Base-by-base conservation (phyloP, 2,888 invertebrate species). In the Drosophila testacea region DNA sequence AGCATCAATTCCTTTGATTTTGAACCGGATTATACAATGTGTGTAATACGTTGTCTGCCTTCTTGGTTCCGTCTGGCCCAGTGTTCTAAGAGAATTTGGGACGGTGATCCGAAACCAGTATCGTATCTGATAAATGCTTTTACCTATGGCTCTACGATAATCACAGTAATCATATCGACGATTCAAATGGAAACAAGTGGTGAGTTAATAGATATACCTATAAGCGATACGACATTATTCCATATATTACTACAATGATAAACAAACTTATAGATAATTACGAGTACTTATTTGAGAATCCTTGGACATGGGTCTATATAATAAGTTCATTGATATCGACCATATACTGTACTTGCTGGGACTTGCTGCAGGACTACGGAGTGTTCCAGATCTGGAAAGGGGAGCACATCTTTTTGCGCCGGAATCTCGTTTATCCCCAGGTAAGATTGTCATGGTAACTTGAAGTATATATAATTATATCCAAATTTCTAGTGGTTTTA, bases 61-160 rank as follows among this genome's bases (percentile, higher is more conserved):
- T 98, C 99, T 0, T 99, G 98, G 98, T 97, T 97, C 72, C 95
- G 99, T 6, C 98, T 99, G 93, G 97, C 98, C 64, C 99, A 99
- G 92, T 99, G 99, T 84, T 92, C 99, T 32, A 94, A 98, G 0
- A 96, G 99, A 63, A 99, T 98, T 92, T 93, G 96, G 6, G 99
- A 99, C 92, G 97, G 98, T 0, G 94, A 95, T 74, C 22, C 46
- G 0, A 96, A 97, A 89, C 96, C 96, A 0, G 97, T 96, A 93
- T 98, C 98, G 0, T 99, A 99, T 94, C 93, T 99, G 42, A 96
- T 96, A 1, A 99, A 99, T 93, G 99, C 99, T 3, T 97, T 97
- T 54, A 99, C 99, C 93, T 99, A 99, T 91, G 98, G 91, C 0
- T 98, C 98, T 0, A 96, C 98, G 0, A 98, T 99, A 93, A 95